phyloP scores from a whole-genome alignment of 92 coral and sea anemone genomes.

The Desmophyllum pertusum region DNA sequence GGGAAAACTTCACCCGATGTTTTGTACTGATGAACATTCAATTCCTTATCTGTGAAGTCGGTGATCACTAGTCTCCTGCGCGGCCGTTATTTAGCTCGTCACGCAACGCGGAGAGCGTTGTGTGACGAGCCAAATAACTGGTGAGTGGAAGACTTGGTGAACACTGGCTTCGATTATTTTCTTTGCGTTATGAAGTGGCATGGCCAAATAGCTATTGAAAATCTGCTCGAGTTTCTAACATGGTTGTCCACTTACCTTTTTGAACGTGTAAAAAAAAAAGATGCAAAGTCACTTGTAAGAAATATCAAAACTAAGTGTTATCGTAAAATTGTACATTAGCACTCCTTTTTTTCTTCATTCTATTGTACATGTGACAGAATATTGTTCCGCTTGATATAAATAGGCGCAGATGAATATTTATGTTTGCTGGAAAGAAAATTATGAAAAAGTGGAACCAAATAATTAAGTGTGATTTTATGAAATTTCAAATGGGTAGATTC shows the following conservation, averaged over 20 bases:
- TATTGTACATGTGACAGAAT: neutral
- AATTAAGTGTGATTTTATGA: neutral
- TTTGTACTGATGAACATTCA: constrained; percentile 13
- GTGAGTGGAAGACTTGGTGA: too few relatives aligned
- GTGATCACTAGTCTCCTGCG: neutral
- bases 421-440: neutral
- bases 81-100: too few relatives aligned
- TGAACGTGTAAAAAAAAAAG: too few relatives aligned
- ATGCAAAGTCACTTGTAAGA: too few relatives aligned
- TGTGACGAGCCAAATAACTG: too few relatives aligned
- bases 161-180: too few relatives aligned
- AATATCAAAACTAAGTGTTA: neutral
- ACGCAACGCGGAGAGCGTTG: too few relatives aligned
- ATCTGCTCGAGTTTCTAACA: too few relatives aligned
- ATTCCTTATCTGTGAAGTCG: neutral
- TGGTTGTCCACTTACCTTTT: too few relatives aligned
- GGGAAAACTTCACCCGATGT: constrained; percentile 79
- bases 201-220: too few relatives aligned
- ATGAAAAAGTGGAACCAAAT: neutral
- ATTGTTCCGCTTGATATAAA: neutral
- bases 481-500: neutral
- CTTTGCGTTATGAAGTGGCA: too few relatives aligned
- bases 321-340: neutral
- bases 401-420: neutral
- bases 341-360: neutral